Percentiles rank a stretch among this genome's conserved stretches.
phyloP scores from a whole-genome alignment of 1,140 invertebrate species.

The Zaprionus kolodkinae region DNA sequence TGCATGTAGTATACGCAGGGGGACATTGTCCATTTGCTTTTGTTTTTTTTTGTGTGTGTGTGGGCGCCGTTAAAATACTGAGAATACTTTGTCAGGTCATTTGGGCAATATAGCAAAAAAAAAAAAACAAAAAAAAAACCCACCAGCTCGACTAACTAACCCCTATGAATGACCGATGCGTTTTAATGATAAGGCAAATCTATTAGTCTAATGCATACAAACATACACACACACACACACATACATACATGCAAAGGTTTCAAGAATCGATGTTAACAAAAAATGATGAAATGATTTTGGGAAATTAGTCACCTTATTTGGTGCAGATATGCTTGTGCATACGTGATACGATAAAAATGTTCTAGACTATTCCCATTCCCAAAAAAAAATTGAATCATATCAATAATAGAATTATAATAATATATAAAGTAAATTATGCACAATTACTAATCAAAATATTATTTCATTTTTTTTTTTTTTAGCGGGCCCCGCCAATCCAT shows the following conservation, averaged over 20 bases:
- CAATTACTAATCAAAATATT: not conserved
- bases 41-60: slow-evolving; percentile 40
- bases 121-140: too few relatives aligned
- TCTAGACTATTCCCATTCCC: too few relatives aligned
- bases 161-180: not conserved
- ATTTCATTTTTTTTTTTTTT: not conserved
- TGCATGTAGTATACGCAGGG: slow-evolving; percentile 6
- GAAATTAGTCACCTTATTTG: not conserved
- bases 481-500: slow-evolving; percentile 35
- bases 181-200: not conserved
- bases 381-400: too few relatives aligned
- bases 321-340: not conserved
- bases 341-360: not conserved
- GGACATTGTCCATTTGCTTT: slow-evolving; percentile 34
- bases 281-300: not conserved
- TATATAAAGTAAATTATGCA: too few relatives aligned
- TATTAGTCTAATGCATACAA: not conserved
- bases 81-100: slow-evolving; percentile 1
- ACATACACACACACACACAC: not conserved
- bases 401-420: too few relatives aligned
- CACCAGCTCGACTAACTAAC: not conserved
- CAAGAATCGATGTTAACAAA: not conserved
- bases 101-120: too few relatives aligned
- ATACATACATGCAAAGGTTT: too few relatives aligned
- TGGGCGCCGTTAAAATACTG: slow-evolving; percentile 37